Percentiles rank a stretch among this genome's conserved stretches.
Evolutionary conservation across 1,140 invertebrate species (phyloP).

Genomic region (Trachelipus rathkii): DNA sequence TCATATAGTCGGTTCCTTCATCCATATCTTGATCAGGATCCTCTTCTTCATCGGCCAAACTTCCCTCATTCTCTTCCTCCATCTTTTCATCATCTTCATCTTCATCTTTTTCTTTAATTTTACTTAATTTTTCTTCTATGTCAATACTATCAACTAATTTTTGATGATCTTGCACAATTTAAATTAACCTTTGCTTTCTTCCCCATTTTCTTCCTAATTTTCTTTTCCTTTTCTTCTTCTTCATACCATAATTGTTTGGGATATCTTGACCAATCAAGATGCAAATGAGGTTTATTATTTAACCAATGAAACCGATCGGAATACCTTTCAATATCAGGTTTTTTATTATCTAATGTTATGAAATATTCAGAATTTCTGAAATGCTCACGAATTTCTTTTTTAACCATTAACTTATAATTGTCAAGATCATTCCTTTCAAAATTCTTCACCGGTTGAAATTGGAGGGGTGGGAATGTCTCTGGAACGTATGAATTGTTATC

Average conservation of each 20-base stretch:
- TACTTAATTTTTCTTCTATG: background rate
- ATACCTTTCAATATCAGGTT: background rate
- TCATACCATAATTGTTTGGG: background rate
- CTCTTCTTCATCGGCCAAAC: background rate
- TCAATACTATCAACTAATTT: background rate
- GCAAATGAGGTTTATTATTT: background rate
- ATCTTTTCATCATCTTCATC: background rate
- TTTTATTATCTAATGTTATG: no score
- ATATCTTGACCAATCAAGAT: background rate
- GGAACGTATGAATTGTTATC: background rate
- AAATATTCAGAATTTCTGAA: background rate
- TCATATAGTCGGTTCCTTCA: slow-evolving; percentile 68
- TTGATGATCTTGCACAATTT: background rate
- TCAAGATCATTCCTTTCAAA: background rate
- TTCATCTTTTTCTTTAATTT: background rate
- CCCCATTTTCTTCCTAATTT: background rate
- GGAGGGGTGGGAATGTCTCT: background rate
- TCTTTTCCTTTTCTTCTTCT: no score
- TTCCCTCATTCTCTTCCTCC: no score
- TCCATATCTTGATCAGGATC: slow-evolving; percentile 63
- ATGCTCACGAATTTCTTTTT: background rate
- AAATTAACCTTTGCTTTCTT: background rate
- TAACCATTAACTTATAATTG: background rate
- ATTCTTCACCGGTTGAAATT: background rate
- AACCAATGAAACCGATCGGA: background rate